Conservation (phyloP, 2,113 vertebrate genomes). For the Toxostoma redivivum region DNA sequence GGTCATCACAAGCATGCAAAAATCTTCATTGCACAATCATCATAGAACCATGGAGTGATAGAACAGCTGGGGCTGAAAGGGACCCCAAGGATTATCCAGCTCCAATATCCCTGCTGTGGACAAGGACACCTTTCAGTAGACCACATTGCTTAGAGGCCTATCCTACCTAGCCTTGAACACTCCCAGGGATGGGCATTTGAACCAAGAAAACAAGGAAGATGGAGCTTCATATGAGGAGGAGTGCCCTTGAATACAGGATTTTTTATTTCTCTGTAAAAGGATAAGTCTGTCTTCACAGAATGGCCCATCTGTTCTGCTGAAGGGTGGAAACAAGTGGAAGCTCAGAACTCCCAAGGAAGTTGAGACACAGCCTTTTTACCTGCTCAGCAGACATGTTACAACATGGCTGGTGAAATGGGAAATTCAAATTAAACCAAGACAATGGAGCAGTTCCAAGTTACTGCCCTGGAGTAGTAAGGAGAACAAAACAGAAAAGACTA, state of each 20-base stretch:
- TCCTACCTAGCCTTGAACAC: background rate
- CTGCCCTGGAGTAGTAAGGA: background rate
- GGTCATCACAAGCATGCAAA: background rate
- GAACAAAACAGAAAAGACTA: background rate
- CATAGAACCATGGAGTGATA: background rate
- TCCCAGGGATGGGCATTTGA: background rate
- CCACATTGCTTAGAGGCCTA: rapidly evolving
- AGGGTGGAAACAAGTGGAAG: background rate
- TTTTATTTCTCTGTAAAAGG: background rate
- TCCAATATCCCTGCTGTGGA: background rate
- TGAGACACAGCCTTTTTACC: background rate
- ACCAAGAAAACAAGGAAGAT: background rate
- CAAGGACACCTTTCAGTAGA: background rate
- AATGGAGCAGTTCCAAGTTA: background rate
- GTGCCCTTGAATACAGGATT: background rate
- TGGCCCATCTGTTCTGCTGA: background rate
- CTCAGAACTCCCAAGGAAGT: background rate
- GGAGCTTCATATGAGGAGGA: background rate
- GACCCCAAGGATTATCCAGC: background rate
- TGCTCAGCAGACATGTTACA: background rate
- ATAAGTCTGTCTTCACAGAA: background rate
- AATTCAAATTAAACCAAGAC: too few species aligned
- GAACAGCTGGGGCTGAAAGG: background rate
- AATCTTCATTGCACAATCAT: background rate
- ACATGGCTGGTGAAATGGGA: rapidly evolving